phyloP scores from a whole-genome alignment of 2,888 invertebrate species.

The Elegia similella region DNA sequence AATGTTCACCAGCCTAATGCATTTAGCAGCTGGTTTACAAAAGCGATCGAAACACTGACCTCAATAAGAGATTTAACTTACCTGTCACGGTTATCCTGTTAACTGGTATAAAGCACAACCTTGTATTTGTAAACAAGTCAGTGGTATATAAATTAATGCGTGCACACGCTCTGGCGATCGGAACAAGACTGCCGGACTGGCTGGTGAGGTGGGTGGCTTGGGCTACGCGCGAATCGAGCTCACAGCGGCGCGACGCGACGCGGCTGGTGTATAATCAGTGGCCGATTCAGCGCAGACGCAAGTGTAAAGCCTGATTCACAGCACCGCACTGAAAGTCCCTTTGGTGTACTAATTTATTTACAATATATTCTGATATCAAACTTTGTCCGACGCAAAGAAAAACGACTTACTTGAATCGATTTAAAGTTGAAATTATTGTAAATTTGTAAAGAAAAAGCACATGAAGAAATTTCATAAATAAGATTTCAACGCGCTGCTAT shows the following conservation, averaged over 20 bases:
- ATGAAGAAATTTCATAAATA: neutral
- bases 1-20: slow-evolving; percentile 28
- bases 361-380: too few species aligned
- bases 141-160: slow-evolving; percentile 37
- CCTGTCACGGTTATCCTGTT: slow-evolving; percentile 67
- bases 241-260: slow-evolving; percentile 24
- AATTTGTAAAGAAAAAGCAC: too few species aligned
- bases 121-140: slow-evolving; percentile 69
- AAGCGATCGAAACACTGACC: slow-evolving; percentile 51
- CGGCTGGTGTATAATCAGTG: neutral
- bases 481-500: neutral
- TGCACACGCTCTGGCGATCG: slow-evolving; percentile 50
- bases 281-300: neutral
- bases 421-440: too few species aligned
- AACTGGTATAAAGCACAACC: slow-evolving; percentile 50
- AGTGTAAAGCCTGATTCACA: neutral
- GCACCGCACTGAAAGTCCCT: too few species aligned
- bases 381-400: too few species aligned
- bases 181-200: slow-evolving; percentile 53
- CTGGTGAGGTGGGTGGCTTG: slow-evolving; percentile 30
- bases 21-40: slow-evolving; percentile 27
- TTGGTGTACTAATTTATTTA: too few species aligned
- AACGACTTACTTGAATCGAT: too few species aligned
- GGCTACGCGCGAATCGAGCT: slow-evolving; percentile 56
- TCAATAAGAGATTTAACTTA: slow-evolving; percentile 60